Percentiles rank a stretch among this genome's conserved stretches.
These are phyloP conservation scores for Aphaenogaster floridana DNA, from an alignment of 1,140 invertebrate genomes.

Conservation along the genomic window DNA sequence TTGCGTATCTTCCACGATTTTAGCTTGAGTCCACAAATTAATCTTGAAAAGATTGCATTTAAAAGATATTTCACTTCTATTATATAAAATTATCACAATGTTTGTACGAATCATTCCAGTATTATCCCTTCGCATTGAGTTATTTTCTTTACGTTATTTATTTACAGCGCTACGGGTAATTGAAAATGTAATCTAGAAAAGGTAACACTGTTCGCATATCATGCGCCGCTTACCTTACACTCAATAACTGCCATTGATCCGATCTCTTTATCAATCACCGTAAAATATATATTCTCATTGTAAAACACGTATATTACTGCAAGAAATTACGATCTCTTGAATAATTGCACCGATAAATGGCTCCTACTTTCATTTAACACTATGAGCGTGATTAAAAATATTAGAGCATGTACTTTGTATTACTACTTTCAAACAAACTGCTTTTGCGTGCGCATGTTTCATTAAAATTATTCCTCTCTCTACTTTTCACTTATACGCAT, in stretches of 20 bases:
- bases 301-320: not conserved
- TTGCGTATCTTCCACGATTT: slow-evolving; percentile 48
- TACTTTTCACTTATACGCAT: not conserved
- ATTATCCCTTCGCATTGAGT: not conserved
- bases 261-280: not conserved
- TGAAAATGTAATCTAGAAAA: slow-evolving; percentile 12
- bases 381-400: slow-evolving; percentile 19
- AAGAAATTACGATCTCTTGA: not conserved
- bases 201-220: not conserved
- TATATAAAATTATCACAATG: not conserved
- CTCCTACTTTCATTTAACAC: not conserved
- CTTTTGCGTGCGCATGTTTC: not conserved
- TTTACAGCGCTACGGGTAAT: not conserved
- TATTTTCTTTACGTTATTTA: not conserved
- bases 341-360: not conserved
- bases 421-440: not conserved
- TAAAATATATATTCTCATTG: not conserved
- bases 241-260: slow-evolving; percentile 19
- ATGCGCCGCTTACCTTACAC: not conserved
- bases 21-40: not conserved
- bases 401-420: not conserved
- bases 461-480: not conserved
- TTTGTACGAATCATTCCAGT: not conserved
- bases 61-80: not conserved
- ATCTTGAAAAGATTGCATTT: slow-evolving; percentile 10